These are phyloP conservation scores for Spisula subtruncata DNA, from an alignment of 2,888 invertebrate species.

Conservation along the genomic window DNA sequence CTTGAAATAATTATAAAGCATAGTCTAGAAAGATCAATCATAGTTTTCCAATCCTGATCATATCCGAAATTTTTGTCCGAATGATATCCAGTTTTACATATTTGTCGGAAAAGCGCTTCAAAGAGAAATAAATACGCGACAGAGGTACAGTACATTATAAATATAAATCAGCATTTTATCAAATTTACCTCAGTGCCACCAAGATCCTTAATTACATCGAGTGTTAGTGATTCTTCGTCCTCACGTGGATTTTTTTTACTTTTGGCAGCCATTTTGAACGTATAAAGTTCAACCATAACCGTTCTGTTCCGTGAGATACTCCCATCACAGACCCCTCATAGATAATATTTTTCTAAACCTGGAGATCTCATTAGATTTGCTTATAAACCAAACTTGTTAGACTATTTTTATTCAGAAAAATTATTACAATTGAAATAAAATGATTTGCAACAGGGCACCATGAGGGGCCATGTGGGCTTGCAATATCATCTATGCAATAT, in stretches of 20 bases:
- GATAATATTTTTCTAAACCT: no score
- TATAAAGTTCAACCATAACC: not conserved
- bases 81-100: not conserved
- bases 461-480: no score
- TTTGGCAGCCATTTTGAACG: conserved; percentile 44
- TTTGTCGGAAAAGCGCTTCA: not conserved
- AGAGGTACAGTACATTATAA: not conserved
- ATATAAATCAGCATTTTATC: not conserved
- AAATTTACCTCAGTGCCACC: conserved; percentile 68
- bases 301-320: not conserved
- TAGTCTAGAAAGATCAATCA: no score
- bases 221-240: conserved; percentile 25
- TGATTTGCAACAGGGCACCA: no score
- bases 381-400: no score
- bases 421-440: no score
- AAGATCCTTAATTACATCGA: conserved; percentile 59
- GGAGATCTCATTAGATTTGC: no score
- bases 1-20: no score
- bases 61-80: not conserved
- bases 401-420: no score
- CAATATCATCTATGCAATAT: no score
- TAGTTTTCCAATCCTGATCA: no score
- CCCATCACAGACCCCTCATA: no score
- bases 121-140: not conserved
- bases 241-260: conserved; percentile 43